Evolutionary conservation across 2,797 vertebrate genomes (phyloP), one percentile per base, ranked within the genome.

Genomic region (Coranthus polyacanthus): DNA sequence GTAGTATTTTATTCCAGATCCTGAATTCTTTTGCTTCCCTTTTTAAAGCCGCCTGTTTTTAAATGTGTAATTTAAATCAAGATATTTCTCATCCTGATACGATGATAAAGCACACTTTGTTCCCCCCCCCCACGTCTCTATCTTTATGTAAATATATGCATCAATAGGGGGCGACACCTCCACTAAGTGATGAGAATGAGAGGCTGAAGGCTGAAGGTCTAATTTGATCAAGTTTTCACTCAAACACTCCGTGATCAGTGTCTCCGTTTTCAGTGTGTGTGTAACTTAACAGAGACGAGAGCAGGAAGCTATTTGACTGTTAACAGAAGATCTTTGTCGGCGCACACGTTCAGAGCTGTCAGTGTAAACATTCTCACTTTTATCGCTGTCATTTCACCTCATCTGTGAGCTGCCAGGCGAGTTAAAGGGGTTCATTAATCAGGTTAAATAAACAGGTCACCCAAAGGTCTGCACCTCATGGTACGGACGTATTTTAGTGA

Each of bases 1-100:
- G 77, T 88, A 71, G 74, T 87, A 69, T 89, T 90, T 90, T 88
- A 86, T 83, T 86, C 72, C 66, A 75, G 63, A 75, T 79, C 83
- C 84, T 68, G 67, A 53, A 57, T 83, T 78, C 13, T 67, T 75
- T 84, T 79, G 52, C 39, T 69, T 10, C 54, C 50, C 38, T 64
- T 77, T 84, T 86, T 83, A 86, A 86, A 47, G 52, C 60, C 36
- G 24, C 50, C 81, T 55, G 63, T 91, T 93, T 93, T 93, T 84
- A 92, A 92, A 88, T 77, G 82, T 86, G 79, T 93, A 87, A 92
- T 94, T 93, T 91, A 93, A 93, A 89, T 80, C 58, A 72, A 73
- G 47, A 81, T 83, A 72, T 89, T 83, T 88, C 64, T 90, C 87
- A 78, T 90, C 83, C 86, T 84, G 67, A 89, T 90, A 71, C 76